Conservation (phyloP, 2,797 vertebrate species). For the Myotis findleyi region DNA sequence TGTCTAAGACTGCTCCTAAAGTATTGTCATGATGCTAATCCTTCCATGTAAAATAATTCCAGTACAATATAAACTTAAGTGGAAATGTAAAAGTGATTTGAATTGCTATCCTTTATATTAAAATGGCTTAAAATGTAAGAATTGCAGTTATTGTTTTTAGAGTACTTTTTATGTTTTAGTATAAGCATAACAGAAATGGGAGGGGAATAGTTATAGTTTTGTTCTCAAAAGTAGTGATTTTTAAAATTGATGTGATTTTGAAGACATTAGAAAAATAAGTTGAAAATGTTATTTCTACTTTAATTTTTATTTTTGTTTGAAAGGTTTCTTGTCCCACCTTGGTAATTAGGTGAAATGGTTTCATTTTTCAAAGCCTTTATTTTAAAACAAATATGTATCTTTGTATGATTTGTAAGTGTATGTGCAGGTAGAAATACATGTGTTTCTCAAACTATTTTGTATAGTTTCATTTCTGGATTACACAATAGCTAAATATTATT, state of each 20-base stretch:
- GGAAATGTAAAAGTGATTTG: conserved; percentile 58
- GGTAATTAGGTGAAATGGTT: conserved; percentile 59
- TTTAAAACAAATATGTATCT: conserved; percentile 70
- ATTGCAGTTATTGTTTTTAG: conserved; percentile 53
- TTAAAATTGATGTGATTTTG: conserved; percentile 64
- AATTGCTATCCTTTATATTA: conserved; percentile 51
- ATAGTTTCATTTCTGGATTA: conserved; percentile 64
- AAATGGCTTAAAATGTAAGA: conserved; percentile 60
- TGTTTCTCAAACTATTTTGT: conserved; percentile 74
- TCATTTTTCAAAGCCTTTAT: conserved; percentile 74
- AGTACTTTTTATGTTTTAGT: conserved; percentile 59
- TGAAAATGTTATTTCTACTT: conserved; percentile 68
- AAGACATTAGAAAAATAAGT: conserved; percentile 57
- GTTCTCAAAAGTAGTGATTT: conserved; percentile 50
- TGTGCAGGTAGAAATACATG: conserved; percentile 52
- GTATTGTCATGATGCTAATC: conserved; percentile 60
- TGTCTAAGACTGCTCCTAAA: conserved; percentile 53
- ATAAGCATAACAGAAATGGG: conserved; percentile 54
- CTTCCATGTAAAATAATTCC: conserved; percentile 74
- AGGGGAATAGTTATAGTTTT: neutral
- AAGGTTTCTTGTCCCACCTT: conserved; percentile 50
- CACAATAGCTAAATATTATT: conserved; percentile 27
- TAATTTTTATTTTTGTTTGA: conserved; percentile 63
- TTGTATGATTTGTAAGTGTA: conserved; percentile 73
- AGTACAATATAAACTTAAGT: conserved; percentile 58